Conservation (phyloP, 2,113 vertebrate genomes). For the Proteles cristata region DNA sequence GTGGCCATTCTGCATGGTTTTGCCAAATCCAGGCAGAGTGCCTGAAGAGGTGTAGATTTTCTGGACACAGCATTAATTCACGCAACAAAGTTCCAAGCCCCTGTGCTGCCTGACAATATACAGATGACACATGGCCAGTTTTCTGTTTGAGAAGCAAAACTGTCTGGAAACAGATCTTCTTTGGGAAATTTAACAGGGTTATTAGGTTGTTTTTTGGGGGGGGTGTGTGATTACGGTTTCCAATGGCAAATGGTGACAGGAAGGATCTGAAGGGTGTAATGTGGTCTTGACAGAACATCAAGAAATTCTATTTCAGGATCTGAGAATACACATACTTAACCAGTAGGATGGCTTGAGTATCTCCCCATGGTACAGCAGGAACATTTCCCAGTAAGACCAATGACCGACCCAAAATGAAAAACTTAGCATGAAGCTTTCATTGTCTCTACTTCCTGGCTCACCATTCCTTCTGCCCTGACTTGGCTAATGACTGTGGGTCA, state of each 20-base stretch:
- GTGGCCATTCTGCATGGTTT: background rate
- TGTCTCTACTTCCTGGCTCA: background rate
- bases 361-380: conserved; percentile 22
- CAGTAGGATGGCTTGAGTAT: background rate
- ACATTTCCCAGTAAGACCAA: conserved; percentile 52
- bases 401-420: background rate
- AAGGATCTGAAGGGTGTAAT: conserved; percentile 18
- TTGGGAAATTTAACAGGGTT: background rate
- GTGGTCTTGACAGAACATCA: conserved; percentile 68
- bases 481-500: background rate
- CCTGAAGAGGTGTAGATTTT: background rate
- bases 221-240: conserved; percentile 16
- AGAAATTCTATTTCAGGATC: conserved; percentile 58
- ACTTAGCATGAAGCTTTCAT: background rate
- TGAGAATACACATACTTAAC: conserved; percentile 67
- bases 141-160: background rate
- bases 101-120: background rate
- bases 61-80: background rate
- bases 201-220: background rate
- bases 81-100: background rate
- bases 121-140: background rate
- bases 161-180: conserved; percentile 42
- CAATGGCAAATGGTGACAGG: conserved; percentile 31
- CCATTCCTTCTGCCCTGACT: background rate
- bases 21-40: background rate